Base-by-base conservation (phyloP, 92 coral and sea anemone genomes). In the Parazoanthus atlanticus region DNA sequence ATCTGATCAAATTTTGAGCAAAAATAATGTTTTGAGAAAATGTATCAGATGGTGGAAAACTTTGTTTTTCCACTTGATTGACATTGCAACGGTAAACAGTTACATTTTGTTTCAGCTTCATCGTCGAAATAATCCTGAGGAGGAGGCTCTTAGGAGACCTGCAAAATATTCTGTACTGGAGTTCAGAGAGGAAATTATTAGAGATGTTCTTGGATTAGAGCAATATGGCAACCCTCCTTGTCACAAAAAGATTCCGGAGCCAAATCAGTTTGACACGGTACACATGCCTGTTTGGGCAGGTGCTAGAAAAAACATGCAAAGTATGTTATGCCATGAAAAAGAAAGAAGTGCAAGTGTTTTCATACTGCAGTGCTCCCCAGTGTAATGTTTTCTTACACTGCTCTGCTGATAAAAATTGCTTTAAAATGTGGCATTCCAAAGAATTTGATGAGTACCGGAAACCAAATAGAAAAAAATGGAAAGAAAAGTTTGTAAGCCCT, bases 1-100 rank as follows among this genome's bases (percentile, higher is more conserved):
- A 16, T 88, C 80, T 23, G 86, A 79, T 34, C 90, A 88, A 54
- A 64, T 88, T 56, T 69, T 88, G 56, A 15, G 64, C 32, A 88
- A 79, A 74, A 66, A 88, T 56, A 67, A 67, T 67, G 43, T 79
- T 80, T 17, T 80, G 41, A 2, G 19, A 21, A 80, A 88, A 70
- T 88, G 90, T 76, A 38, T 88, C 31, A 31, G 66, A 52, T 79
- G 85, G 86, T 88, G 86, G 89, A 86, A 86, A 88, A 78, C 90
- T 23, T 77, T 78, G 38, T 40, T 88, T 88, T 88, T 86, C 15
- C 89, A 86, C 28, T 69, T 86, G 75, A 61, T 86, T 76, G 89
- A 86, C 56, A 76, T 86, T 46, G 82, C 90, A n/a, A 28, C 19
- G 13, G 90, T 78, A 13, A 88, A 88, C 58, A 65, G 90, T 31